Evolutionary conservation across 92 coral and sea anemone species (phyloP), one percentile per base, ranked within the genome.

Genomic region (Hydrozoanthus gracilis): DNA sequence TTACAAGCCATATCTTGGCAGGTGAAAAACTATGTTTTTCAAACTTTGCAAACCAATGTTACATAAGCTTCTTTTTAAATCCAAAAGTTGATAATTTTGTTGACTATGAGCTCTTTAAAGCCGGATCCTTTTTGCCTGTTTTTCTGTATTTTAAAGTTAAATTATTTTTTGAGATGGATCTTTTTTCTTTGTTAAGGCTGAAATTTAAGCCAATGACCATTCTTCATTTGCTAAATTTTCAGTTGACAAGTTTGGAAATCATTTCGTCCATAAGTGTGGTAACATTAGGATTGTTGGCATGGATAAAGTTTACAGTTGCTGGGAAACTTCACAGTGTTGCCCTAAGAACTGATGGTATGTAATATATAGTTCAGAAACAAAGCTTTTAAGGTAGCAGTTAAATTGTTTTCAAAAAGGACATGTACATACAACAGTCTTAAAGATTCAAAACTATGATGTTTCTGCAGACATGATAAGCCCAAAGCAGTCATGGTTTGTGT

Each of bases 331-430:
- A 87, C 55, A 94, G 98, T 74, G 88, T 87, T 46, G 84, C 98
- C 44, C 91, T 94, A 11, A 93, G 91, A 35, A 94, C 95, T 14
- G 98, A 92, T 87, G 95, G 98, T 94, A 85, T 67, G 95, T 49
- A 3, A 11, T 56, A 46, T 27, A 48, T 15, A 51, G 4, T 3
- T 49, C 5, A 69, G 6, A 10, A 17, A 8, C 13, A 69, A 7
- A 15, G 64, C 12, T 58, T 8, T 11, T 11, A 58, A 58, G 15
- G 15, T 16, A 58, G 16, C 64, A 58, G 12, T 27, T 27, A 27
- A 27, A 27, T 2, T 27, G 39, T 27, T 27, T 27, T 27, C 39
- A 27, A 27, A 27, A 27, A 27, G 39, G 39, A 27, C 39, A 27
- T 27, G 39, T 27, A 27, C 39, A 27, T 27, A 27, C 39, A 0